phyloP scores from a whole-genome alignment of 2,888 invertebrate genomes.

The Camptogramma bilineatum region DNA sequence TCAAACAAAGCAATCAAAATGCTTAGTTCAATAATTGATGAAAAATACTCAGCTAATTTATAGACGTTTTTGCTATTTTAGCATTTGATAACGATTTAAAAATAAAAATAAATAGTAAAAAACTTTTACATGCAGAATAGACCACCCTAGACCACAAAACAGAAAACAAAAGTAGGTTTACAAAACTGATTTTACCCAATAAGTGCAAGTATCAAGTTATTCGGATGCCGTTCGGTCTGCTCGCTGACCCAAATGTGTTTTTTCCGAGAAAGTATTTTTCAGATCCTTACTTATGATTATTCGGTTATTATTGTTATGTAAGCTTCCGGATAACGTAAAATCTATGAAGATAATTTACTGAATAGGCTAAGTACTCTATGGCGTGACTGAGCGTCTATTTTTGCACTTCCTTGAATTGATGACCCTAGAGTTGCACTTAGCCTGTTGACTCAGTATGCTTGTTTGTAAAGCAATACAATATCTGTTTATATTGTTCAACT shows the following conservation, averaged over 20 bases:
- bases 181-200: no score
- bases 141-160: no score
- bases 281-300: neutral
- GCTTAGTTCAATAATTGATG: neutral
- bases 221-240: neutral
- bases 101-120: no score
- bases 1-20: neutral
- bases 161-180: no score
- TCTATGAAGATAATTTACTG: neutral
- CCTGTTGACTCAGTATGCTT: constrained; percentile 11
- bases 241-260: neutral
- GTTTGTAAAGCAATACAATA: constrained; percentile 21
- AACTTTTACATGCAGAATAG: no score
- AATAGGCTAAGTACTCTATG: neutral
- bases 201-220: neutral
- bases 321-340: neutral
- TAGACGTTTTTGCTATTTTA: no score
- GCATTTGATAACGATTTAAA: no score
- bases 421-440: constrained; percentile 20
- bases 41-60: neutral
- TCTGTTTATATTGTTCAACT: constrained; percentile 16
- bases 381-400: constrained; percentile 8
- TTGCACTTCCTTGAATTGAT: constrained; percentile 23
- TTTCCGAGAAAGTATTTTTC: neutral
- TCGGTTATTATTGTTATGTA: neutral